Evolutionary conservation across 2,888 invertebrate species (phyloP).

Genomic region (Drosophila lutescens): DNA sequence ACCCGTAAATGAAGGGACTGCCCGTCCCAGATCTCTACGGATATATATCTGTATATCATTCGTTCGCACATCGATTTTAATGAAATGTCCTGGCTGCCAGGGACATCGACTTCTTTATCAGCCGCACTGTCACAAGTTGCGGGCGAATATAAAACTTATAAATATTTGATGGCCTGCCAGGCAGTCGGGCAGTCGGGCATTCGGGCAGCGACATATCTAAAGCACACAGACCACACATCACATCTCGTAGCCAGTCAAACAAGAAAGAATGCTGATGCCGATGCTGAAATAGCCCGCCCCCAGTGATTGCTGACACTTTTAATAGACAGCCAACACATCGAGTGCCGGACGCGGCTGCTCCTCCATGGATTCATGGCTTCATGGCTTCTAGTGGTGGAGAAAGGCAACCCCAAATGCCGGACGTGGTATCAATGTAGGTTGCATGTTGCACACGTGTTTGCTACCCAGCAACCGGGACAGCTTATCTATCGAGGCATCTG

Average conservation of each 20-base stretch:
- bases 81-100: conserved; percentile 46
- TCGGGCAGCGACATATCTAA: conserved; percentile 63
- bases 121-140: conserved; percentile 29
- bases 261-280: not conserved
- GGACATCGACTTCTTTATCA: conserved; percentile 33
- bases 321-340: conserved; percentile 65
- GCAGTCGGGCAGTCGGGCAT: conserved; percentile 37
- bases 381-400: not conserved
- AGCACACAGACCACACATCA: conserved; percentile 49
- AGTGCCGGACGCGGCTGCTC: conserved; percentile 14
- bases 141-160: conserved; percentile 53
- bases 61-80: conserved; percentile 44
- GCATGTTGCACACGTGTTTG: conserved; percentile 46
- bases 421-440: conserved; percentile 43
- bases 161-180: conserved; percentile 62
- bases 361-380: no score
- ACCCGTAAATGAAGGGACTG: conserved; percentile 18
- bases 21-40: conserved; percentile 4
- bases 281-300: not conserved
- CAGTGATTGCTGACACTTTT: conserved; percentile 69
- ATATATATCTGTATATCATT: not conserved
- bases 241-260: conserved; percentile 50
- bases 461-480: conserved; percentile 52
- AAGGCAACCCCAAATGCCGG: conserved; percentile 10
- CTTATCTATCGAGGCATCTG: conserved; percentile 78